A percentile compares a stretch with the other conserved stretches of the same genome.
These are phyloP conservation scores for Brachypodius melanocephalos DNA, from an alignment of 2,113 vertebrate genomes.

Conservation along the genomic window DNA sequence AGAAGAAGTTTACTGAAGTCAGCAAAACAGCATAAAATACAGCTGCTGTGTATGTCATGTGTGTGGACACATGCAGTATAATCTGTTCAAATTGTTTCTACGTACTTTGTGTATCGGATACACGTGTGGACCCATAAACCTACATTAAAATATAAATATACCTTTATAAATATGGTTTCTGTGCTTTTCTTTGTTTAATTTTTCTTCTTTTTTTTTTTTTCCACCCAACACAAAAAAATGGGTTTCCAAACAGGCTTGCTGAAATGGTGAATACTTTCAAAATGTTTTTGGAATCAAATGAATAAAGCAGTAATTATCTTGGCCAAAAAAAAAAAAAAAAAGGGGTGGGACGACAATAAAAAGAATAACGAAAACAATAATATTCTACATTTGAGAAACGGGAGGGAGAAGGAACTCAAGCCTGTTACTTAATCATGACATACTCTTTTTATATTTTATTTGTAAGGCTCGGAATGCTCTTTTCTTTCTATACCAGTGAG, in stretches of 20 bases:
- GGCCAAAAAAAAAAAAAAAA: not conserved
- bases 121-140: not conserved
- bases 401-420: constrained; percentile 21
- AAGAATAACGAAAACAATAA: constrained; percentile 49
- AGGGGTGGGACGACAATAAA: not conserved
- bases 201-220: not conserved
- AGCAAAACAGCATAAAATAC: not conserved
- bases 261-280: constrained; percentile 64
- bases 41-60: not conserved
- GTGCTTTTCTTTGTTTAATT: constrained; percentile 20
- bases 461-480: constrained; percentile 37
- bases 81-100: not conserved
- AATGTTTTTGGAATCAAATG: constrained; percentile 60
- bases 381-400: constrained; percentile 33
- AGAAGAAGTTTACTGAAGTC: not conserved
- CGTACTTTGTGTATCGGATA: not conserved
- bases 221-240: constrained; percentile 17
- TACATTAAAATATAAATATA: not conserved
- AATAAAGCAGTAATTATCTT: constrained; percentile 50
- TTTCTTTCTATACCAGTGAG: constrained; percentile 63
- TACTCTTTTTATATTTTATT: constrained; percentile 47
- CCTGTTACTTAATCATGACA: constrained; percentile 28
- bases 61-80: not conserved
- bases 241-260: constrained; percentile 63
- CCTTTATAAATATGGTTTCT: constrained; percentile 13